A percentile compares a stretch with the other conserved stretches of the same genome.
Conservation (phyloP, 1,140 invertebrate species). For the Zaprionus ornatus region DNA sequence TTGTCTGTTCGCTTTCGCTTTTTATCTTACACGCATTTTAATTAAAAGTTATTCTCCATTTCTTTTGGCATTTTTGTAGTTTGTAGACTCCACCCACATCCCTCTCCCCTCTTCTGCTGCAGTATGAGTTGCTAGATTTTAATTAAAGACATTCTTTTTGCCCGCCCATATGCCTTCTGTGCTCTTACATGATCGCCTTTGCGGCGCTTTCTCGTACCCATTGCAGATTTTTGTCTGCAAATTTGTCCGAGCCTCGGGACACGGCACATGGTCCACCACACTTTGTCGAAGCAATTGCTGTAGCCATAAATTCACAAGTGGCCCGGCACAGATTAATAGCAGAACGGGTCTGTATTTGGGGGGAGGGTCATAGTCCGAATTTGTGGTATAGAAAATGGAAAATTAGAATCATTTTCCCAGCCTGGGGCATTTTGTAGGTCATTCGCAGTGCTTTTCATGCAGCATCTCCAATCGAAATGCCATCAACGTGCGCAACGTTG, state of each 20-base stretch:
- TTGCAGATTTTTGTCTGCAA: conserved; percentile 13
- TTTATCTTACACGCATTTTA: conserved; percentile 69
- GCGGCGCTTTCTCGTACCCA: not conserved
- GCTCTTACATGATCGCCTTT: not conserved
- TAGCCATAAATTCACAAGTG: conserved; percentile 72
- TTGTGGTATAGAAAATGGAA: conserved; percentile 70
- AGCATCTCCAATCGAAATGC: conserved; percentile 50
- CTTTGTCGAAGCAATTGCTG: conserved; percentile 53
- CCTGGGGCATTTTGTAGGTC: conserved; percentile 31
- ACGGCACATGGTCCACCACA: not conserved
- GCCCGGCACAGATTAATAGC: conserved; percentile 70
- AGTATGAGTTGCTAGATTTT: conserved; percentile 49
- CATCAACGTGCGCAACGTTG: conserved; percentile 46
- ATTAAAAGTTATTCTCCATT: conserved; percentile 45
- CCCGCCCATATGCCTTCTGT: not conserved
- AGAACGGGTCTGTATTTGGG: conserved; percentile 16
- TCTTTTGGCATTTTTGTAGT: conserved; percentile 30
- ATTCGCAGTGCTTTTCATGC: conserved; percentile 35
- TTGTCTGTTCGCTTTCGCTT: conserved; percentile 27
- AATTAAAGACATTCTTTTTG: conserved; percentile 57
- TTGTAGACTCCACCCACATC: not conserved
- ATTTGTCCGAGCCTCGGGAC: conserved; percentile 43
- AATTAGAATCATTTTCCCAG: conserved; percentile 60
- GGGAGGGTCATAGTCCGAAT: conserved; percentile 15
- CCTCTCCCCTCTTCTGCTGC: not conserved